Percentiles rank a stretch among this genome's conserved stretches.
Conservation (phyloP, 2,797 vertebrate species). For the Steatocranus sp. region DNA sequence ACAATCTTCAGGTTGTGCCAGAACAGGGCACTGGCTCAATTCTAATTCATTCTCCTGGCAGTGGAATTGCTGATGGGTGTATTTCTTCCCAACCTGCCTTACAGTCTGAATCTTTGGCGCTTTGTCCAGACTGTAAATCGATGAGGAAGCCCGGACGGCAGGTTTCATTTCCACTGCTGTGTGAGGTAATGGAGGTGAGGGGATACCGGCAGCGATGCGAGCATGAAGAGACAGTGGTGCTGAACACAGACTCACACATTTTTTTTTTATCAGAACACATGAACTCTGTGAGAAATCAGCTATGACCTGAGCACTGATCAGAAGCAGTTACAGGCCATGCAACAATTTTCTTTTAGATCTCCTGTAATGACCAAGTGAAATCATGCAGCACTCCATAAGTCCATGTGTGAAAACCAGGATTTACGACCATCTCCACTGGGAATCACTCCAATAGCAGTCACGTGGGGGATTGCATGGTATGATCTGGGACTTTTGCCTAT, state of each 20-base stretch:
- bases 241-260: not conserved
- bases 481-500: constrained; percentile 1
- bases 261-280: not conserved
- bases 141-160: constrained; percentile 26
- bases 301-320: not conserved
- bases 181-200: constrained; percentile 18
- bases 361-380: not conserved
- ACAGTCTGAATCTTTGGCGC: constrained; percentile 25
- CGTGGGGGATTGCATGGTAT: not conserved
- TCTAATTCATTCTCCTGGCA: not conserved
- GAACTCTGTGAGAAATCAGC: not conserved
- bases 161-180: constrained; percentile 35
- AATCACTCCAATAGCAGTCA: not conserved
- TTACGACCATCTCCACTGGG: not conserved
- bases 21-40: not conserved
- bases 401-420: constrained; percentile 2
- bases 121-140: constrained; percentile 45
- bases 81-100: not conserved
- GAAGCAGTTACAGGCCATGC: not conserved
- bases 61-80: constrained; percentile 27
- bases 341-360: not conserved
- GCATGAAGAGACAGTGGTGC: not conserved
- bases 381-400: not conserved
- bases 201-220: not conserved
- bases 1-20: not conserved